Percentiles rank a stretch among this genome's conserved stretches.
These are phyloP conservation scores for Ricordea florida DNA, from an alignment of 92 coral and sea anemone species.

Conservation along the genomic window DNA sequence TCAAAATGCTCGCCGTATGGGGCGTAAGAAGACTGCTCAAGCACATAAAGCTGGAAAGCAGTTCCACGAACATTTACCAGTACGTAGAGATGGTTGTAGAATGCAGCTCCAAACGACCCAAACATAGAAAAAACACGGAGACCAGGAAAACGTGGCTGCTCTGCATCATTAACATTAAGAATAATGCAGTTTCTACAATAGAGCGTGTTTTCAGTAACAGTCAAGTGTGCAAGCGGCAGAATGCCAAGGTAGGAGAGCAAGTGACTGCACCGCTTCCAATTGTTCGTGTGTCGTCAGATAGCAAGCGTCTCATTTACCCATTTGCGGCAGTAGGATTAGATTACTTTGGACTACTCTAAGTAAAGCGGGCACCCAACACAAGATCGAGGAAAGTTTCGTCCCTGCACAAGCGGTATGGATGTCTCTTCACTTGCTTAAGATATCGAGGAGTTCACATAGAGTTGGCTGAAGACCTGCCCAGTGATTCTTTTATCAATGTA, in stretches of 20 bases:
- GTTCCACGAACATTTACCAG: too few species aligned
- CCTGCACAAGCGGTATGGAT: constrained; percentile 27
- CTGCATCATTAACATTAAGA: constrained; percentile 44
- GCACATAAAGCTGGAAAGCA: too few species aligned
- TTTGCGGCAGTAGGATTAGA: constrained; percentile 69
- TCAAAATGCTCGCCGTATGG: too few species aligned
- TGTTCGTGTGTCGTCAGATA: constrained; percentile 56
- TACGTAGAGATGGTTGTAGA: too few species aligned
- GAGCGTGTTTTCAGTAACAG: too few species aligned
- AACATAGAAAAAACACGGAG: too few species aligned
- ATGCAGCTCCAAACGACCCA: too few species aligned
- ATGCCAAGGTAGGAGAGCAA: too few species aligned
- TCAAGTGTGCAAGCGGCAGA: too few species aligned
- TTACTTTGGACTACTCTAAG: constrained; percentile 45
- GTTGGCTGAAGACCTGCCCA: constrained; percentile 2
- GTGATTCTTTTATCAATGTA: constrained; percentile 20
- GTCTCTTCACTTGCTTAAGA: constrained; percentile 26
- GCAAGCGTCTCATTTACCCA: constrained; percentile 41
- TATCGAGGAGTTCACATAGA: constrained; percentile 28
- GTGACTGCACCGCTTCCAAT: too few species aligned
- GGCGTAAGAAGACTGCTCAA: too few species aligned
- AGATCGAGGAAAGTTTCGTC: constrained; percentile 54
- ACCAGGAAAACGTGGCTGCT: constrained; percentile 53
- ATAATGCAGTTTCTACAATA: too few species aligned
- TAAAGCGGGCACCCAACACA: constrained; percentile 39